Conservation (phyloP, 1,140 invertebrate genomes). For the Grapholita molesta region DNA sequence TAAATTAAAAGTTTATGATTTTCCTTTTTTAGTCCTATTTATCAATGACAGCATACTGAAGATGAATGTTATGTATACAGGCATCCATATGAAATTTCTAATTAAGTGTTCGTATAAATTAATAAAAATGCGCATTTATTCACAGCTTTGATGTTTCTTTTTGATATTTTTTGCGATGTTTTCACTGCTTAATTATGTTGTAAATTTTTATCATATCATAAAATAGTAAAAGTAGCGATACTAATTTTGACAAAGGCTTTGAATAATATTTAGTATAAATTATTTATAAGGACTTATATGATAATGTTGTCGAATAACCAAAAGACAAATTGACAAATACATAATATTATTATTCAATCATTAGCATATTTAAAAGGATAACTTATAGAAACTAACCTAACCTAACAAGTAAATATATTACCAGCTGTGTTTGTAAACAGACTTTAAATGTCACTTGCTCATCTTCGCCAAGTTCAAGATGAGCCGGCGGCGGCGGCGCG, state of each 20-base stretch:
- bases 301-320: too few relatives aligned
- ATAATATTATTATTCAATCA: too few relatives aligned
- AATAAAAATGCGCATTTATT: background rate
- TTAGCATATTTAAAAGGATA: too few relatives aligned
- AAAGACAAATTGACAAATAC: too few relatives aligned
- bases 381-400: background rate
- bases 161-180: background rate
- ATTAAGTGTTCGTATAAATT: background rate
- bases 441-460: slow-evolving; percentile 44
- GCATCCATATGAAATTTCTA: slow-evolving; percentile 6
- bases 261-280: slow-evolving; percentile 6
- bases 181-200: background rate
- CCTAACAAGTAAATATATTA: background rate
- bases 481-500: slow-evolving; percentile 33
- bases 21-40: too few relatives aligned
- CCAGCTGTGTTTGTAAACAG: slow-evolving; percentile 40
- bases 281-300: too few relatives aligned
- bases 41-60: background rate
- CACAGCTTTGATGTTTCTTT: background rate
- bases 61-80: background rate
- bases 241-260: too few relatives aligned
- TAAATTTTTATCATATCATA: background rate
- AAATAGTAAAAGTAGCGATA: background rate
- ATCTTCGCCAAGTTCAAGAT: slow-evolving; percentile 61
- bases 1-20: background rate